Percentiles rank a stretch among this genome's conserved stretches.
Conservation (phyloP, 2,113 vertebrate species). For the Semnornis frantzii region DNA sequence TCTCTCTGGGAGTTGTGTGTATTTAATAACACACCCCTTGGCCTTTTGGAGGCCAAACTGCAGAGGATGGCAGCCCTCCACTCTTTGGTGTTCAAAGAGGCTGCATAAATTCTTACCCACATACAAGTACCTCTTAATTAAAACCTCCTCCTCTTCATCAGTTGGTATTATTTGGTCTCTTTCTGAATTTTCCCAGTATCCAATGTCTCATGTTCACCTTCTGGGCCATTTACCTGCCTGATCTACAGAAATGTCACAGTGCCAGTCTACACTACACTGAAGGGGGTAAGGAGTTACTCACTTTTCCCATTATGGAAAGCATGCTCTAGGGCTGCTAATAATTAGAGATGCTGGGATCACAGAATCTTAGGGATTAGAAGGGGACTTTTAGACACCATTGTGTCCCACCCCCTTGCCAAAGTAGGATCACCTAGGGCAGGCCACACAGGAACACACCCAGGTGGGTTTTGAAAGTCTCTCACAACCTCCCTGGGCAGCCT, state of each 20-base stretch:
- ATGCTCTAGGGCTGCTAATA: not conserved
- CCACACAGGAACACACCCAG: too few relatives aligned
- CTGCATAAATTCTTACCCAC: not conserved
- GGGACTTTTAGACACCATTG: too few relatives aligned
- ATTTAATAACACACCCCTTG: not conserved
- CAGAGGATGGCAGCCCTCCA: not conserved
- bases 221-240: slow-evolving; percentile 81
- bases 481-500: too few relatives aligned
- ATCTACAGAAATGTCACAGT: slow-evolving; percentile 88
- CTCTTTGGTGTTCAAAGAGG: not conserved
- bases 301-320: not conserved
- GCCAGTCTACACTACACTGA: slow-evolving; percentile 88
- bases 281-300: slow-evolving; percentile 81
- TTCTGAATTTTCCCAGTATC: slow-evolving; percentile 73
- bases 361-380: too few relatives aligned
- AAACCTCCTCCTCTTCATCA: not conserved
- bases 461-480: too few relatives aligned
- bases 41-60: not conserved
- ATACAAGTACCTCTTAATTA: not conserved
- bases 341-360: not conserved
- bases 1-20: not conserved
- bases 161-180: not conserved
- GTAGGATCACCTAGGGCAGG: too few relatives aligned
- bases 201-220: slow-evolving; percentile 70
- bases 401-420: too few relatives aligned